Percentiles rank a stretch among this genome's conserved stretches.
Conservation (phyloP, 2,113 vertebrate genomes). For the Pongo pygmaeus region DNA sequence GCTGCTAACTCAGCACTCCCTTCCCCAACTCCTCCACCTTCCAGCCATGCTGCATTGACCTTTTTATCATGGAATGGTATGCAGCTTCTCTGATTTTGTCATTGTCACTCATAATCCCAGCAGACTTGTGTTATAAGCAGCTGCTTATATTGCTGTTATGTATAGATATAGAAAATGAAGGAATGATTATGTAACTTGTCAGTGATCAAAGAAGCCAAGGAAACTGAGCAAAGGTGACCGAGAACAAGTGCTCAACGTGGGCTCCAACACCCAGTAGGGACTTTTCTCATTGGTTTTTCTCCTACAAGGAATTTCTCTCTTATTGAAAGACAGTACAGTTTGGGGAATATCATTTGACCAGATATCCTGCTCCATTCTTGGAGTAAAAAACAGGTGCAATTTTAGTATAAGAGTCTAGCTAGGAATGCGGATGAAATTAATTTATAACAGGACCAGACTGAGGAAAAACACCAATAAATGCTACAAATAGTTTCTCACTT, state of each 20-base stretch:
- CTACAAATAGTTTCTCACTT: neutral
- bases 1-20: neutral
- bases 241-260: neutral
- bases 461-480: neutral
- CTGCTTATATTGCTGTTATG: neutral
- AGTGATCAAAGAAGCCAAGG: neutral
- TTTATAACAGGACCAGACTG: neutral
- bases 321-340: neutral
- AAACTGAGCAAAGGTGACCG: neutral
- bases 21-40: neutral
- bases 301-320: neutral
- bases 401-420: conserved; percentile 13
- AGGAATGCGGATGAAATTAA: neutral
- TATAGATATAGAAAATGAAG: neutral
- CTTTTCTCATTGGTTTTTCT: conserved; percentile 1
- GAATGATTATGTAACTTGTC: neutral
- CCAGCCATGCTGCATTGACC: neutral
- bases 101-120: neutral
- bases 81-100: neutral
- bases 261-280: neutral
- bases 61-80: neutral
- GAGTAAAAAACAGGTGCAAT: neutral
- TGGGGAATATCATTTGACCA: neutral
- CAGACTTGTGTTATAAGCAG: neutral
- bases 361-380: neutral